Percentiles rank a stretch among this genome's conserved stretches.
Evolutionary conservation across 2,888 invertebrate genomes (phyloP).

Genomic region (Cyaniris semiargus): DNA sequence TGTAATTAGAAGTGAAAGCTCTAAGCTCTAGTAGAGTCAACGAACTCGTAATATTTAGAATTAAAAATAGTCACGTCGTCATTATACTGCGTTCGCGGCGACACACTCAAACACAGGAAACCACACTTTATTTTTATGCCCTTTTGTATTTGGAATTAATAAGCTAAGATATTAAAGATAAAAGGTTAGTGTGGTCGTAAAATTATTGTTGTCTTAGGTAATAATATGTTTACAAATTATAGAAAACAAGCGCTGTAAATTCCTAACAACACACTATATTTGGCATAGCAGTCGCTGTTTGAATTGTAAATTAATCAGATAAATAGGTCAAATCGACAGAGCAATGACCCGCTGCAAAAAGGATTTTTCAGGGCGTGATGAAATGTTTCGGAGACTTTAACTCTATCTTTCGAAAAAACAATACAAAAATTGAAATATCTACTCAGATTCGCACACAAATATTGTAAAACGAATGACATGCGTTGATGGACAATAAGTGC

Average conservation of each 20-base stretch:
- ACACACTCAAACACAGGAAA: conserved; percentile 1
- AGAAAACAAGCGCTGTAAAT: no score
- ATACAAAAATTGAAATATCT: no score
- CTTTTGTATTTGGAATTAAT: neutral
- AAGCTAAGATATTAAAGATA: neutral
- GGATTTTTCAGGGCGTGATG: no score
- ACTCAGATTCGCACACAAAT: no score
- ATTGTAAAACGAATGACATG: neutral
- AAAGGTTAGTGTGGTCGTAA: neutral
- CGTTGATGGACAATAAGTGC: neutral
- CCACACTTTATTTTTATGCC: neutral
- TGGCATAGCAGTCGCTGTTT: no score
- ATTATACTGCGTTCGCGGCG: neutral
- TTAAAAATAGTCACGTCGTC: conserved; percentile 28
- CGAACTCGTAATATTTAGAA: conserved; percentile 22
- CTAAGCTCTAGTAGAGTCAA: neutral
- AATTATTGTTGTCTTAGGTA: neutral
- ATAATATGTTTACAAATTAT: neutral
- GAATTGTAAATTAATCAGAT: no score
- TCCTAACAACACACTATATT: no score
- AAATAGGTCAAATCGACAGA: no score
- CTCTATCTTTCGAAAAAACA: no score
- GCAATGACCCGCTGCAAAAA: no score
- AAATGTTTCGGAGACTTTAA: no score
- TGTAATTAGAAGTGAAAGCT: conserved; percentile 14